Conservation (phyloP, 2,113 vertebrate species). For the Gadus chalcogrammus region DNA sequence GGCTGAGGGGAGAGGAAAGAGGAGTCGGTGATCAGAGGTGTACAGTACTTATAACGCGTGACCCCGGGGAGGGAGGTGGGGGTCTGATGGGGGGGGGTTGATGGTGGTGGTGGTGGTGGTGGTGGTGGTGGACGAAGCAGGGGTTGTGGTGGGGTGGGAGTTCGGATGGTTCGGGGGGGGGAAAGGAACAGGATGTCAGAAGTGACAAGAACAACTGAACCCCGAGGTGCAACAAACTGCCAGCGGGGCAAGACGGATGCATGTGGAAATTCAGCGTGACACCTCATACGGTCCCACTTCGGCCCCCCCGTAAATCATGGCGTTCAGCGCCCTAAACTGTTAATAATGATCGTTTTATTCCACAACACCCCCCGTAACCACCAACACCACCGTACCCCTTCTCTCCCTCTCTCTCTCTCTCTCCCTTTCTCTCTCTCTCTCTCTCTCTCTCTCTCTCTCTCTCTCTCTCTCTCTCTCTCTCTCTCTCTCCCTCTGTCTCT, state of each 20-base stretch:
- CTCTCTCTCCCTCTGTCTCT: too few species aligned
- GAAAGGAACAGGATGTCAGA: slow-evolving; percentile 69
- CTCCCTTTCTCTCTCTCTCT: too few species aligned
- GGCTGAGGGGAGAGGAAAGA: slow-evolving; percentile 38
- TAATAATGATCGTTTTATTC: slow-evolving; percentile 73
- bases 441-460: too few species aligned
- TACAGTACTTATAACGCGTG: slow-evolving; percentile 36
- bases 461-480: too few species aligned
- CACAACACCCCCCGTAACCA: slow-evolving; percentile 19
- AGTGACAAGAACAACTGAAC: slow-evolving; percentile 80
- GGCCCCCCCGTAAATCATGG: slow-evolving; percentile 81
- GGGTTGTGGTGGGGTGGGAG: background rate
- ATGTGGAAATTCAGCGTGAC: slow-evolving; percentile 84
- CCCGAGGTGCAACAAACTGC: slow-evolving; percentile 79
- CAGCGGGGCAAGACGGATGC: slow-evolving; percentile 85
- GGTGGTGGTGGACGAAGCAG: background rate
- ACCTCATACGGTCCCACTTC: slow-evolving; percentile 83
- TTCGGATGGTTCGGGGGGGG: background rate
- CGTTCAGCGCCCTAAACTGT: slow-evolving; percentile 77
- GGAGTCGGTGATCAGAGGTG: slow-evolving; percentile 47
- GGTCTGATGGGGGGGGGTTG: background rate
- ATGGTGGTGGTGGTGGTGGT: slow-evolving; percentile 12
- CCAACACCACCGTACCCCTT: slow-evolving; percentile 16
- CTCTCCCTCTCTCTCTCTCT: too few species aligned
- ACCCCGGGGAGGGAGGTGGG: slow-evolving; percentile 3